A percentile compares a stretch with the other conserved stretches of the same genome.
These are phyloP conservation scores for Chrysotoxum bicinctum DNA, from an alignment of 2,888 invertebrate species.

Conservation along the genomic window DNA sequence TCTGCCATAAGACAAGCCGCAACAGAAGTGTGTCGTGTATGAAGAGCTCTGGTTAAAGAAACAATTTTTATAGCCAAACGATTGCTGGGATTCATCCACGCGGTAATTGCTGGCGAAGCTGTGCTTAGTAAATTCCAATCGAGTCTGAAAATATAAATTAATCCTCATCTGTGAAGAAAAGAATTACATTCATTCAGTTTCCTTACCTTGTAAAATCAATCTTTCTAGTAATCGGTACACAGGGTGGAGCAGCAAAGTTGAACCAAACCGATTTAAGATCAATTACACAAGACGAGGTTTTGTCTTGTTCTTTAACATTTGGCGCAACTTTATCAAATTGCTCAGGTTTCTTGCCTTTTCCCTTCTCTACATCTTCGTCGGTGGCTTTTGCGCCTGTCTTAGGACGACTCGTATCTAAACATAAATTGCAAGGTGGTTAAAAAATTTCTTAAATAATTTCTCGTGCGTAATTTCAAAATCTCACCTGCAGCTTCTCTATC, in stretches of 20 bases:
- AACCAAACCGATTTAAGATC: constrained; percentile 97
- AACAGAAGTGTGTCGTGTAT: constrained; percentile 91
- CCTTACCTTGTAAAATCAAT: constrained; percentile 93
- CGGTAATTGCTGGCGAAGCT: constrained; percentile 97
- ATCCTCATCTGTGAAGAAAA: background rate
- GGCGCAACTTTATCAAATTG: constrained; percentile 80
- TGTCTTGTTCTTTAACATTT: constrained; percentile 86
- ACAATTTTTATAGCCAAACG: constrained; percentile 92
- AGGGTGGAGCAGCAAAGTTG: constrained; percentile 98
- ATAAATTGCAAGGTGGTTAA: background rate
- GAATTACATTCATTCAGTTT: no score
- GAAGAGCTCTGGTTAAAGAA: constrained; percentile 90
- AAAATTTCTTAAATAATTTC: background rate
- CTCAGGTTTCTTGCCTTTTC: constrained; percentile 75
- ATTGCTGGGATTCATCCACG: constrained; percentile 98
- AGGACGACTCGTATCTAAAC: constrained; percentile 34
- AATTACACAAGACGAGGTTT: constrained; percentile 92
- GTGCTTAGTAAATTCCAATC: constrained; percentile 98
- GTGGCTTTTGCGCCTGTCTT: constrained; percentile 74
- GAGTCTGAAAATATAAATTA: constrained; percentile 82
- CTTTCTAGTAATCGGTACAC: constrained; percentile 95
- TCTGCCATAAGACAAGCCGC: constrained; percentile 98
- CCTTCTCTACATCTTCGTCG: constrained; percentile 82
- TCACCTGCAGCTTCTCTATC: constrained; percentile 73
- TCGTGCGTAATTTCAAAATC: background rate